A percentile compares a stretch with the other conserved stretches of the same genome.
phyloP scores from a whole-genome alignment of 1,140 invertebrate species.

The Caerostris extrusa region DNA sequence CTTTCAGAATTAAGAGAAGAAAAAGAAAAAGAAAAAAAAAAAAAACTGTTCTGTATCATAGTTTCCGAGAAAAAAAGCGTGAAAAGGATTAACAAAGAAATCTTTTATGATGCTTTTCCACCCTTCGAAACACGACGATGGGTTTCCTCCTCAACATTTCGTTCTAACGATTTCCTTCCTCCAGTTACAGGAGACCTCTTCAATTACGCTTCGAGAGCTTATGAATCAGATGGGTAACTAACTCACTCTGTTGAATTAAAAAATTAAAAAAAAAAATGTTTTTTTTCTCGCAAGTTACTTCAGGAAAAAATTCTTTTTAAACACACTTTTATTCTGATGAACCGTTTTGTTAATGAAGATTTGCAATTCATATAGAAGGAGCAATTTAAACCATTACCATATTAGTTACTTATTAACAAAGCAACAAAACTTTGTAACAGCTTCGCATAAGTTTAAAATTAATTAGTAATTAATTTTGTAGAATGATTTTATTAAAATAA shows the following conservation, averaged over 20 bases:
- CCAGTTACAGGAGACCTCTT: constrained; percentile 21
- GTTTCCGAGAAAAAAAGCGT: constrained; percentile 51
- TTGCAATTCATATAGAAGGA: not conserved
- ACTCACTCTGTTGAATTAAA: not conserved
- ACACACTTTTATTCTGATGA: not conserved
- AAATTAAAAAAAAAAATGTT: too few relatives aligned
- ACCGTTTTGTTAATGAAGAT: not conserved
- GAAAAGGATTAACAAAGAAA: constrained; percentile 41
- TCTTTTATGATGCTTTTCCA: constrained; percentile 23
- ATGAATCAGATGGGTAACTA: constrained; percentile 47
- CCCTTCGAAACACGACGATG: not conserved
- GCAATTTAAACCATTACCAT: not conserved
- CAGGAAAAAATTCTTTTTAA: not conserved
- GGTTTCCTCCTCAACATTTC: constrained; percentile 38
- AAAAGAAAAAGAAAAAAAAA: not conserved
- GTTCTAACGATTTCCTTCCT: constrained; percentile 55
- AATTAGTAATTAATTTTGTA: too few relatives aligned
- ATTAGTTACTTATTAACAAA: too few relatives aligned
- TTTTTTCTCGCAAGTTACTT: not conserved
- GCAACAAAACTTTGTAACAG: too few relatives aligned
- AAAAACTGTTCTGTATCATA: constrained; percentile 31
- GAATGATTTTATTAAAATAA: too few relatives aligned
- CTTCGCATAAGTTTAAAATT: too few relatives aligned
- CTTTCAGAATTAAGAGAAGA: not conserved
- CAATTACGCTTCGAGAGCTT: not conserved